Percentiles rank a stretch among this genome's conserved stretches.
Evolutionary conservation across 2,113 vertebrate species (phyloP).

Genomic region (Rissa tridactyla): DNA sequence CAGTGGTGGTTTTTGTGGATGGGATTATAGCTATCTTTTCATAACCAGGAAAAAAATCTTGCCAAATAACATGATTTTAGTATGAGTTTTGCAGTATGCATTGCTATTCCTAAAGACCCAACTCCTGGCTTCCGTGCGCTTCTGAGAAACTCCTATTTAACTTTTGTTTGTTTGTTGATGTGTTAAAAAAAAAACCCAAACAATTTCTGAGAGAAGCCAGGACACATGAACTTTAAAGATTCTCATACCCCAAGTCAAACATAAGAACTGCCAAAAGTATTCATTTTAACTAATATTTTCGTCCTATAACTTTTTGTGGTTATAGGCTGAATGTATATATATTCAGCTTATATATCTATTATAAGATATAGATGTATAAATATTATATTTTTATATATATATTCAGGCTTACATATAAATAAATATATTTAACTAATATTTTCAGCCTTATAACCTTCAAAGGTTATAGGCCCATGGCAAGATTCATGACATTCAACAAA

Average conservation of each 20-base stretch:
- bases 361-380: background rate
- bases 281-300: background rate
- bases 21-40: slow-evolving; percentile 29
- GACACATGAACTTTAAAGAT: background rate
- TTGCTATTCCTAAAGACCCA: background rate
- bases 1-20: slow-evolving; percentile 13
- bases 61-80: slow-evolving; percentile 20
- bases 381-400: background rate
- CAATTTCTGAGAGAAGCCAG: background rate
- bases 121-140: background rate
- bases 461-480: background rate
- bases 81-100: background rate
- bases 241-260: background rate
- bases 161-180: background rate
- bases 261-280: background rate
- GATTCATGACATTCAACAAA: background rate
- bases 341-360: background rate
- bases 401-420: background rate
- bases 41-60: background rate
- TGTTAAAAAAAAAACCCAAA: background rate
- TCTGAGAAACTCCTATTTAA: background rate
- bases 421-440: background rate
- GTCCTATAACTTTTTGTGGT: background rate
- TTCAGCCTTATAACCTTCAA: background rate
- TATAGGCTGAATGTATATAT: background rate